phyloP scores from a whole-genome alignment of 23 tunicate genomes.

The Styela plicata region DNA sequence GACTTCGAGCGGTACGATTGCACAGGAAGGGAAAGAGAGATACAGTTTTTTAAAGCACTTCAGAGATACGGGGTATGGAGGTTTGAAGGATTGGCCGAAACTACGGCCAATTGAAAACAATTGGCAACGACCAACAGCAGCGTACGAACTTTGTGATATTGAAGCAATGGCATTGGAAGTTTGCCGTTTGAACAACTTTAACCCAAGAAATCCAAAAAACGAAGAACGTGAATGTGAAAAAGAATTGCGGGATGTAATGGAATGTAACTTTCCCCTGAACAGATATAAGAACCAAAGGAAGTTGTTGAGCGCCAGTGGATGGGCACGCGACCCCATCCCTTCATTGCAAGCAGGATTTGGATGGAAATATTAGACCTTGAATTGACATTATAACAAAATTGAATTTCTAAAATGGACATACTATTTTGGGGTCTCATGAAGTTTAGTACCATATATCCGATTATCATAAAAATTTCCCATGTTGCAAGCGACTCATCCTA shows the following conservation, averaged over 20 bases:
- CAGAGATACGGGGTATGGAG: background rate
- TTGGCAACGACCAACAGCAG: background rate
- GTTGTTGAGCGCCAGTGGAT: background rate
- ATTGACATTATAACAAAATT: no score
- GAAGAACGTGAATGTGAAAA: background rate
- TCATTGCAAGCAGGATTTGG: conserved; percentile 22
- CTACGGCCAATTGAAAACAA: conserved; percentile 1
- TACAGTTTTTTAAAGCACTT: background rate
- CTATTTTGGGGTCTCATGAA: no score
- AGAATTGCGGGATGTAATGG: conserved; percentile 5
- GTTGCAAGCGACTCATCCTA: no score
- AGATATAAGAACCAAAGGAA: conserved; percentile 2
- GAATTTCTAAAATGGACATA: no score
- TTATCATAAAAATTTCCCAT: no score
- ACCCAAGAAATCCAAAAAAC: background rate
- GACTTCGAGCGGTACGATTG: background rate
- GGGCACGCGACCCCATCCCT: conserved; percentile 7
- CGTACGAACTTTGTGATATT: conserved; percentile 1
- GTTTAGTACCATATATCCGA: no score
- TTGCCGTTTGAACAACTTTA: conserved; percentile 17
- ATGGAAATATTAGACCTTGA: conserved; percentile 20
- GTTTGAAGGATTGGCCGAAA: conserved; percentile 10
- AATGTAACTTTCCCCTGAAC: conserved; percentile 4
- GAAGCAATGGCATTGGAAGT: conserved; percentile 9
- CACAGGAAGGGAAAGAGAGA: background rate